Conservation (phyloP, 2,888 invertebrate species). For the Nysson spinosus region DNA sequence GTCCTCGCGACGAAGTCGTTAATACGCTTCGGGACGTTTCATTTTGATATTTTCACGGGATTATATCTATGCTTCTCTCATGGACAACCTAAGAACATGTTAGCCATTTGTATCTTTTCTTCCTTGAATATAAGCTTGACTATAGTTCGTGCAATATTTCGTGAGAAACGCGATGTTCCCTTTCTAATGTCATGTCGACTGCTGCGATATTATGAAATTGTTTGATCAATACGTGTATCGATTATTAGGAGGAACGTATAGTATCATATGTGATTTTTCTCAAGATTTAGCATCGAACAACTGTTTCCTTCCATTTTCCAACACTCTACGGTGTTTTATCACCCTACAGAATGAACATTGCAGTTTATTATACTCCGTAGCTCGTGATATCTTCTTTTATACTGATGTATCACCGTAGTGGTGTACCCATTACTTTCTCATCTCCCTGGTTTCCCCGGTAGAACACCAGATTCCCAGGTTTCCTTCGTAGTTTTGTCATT, state of each 20-base stretch:
- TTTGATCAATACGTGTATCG: too few species aligned
- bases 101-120: background rate
- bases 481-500: background rate
- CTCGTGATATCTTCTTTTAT: constrained; percentile 4
- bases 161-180: too few species aligned
- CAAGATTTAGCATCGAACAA: constrained; percentile 5
- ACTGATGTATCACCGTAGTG: background rate
- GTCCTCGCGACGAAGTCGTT: constrained; percentile 1
- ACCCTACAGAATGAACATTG: background rate
- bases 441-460: background rate
- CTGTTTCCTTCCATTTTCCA: too few species aligned
- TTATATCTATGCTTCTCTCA: background rate
- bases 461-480: background rate
- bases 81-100: background rate
- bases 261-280: too few species aligned
- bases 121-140: too few species aligned
- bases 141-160: too few species aligned
- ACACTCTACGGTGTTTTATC: too few species aligned
- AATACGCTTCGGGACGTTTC: constrained; percentile 8
- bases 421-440: constrained; percentile 12
- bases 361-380: constrained; percentile 6
- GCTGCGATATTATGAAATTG: too few species aligned
- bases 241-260: too few species aligned
- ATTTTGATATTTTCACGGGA: constrained; percentile 14
- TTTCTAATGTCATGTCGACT: too few species aligned